Percentiles rank a stretch among this genome's conserved stretches.
These are phyloP conservation scores for Sturnira hondurensis DNA, from an alignment of 2,113 vertebrate species.

Conservation along the genomic window DNA sequence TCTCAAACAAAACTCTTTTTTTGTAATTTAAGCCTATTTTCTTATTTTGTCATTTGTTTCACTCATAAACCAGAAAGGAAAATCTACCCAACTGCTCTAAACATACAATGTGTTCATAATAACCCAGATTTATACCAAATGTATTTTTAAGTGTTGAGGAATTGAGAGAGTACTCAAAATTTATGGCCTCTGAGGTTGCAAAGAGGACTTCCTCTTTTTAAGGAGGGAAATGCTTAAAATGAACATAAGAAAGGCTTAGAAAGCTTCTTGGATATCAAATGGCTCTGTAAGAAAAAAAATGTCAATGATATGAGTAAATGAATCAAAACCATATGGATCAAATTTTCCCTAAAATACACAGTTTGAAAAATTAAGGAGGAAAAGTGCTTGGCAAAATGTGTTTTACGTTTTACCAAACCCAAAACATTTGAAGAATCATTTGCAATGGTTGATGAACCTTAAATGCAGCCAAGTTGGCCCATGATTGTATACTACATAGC, in stretches of 20 bases:
- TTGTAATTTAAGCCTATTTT: constrained; percentile 60
- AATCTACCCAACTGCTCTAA: constrained; percentile 56
- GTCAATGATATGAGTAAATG: constrained; percentile 74
- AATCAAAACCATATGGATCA: constrained; percentile 77
- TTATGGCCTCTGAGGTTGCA: constrained; percentile 66
- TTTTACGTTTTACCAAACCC: constrained; percentile 77
- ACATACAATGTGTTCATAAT: constrained; percentile 65
- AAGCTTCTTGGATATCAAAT: constrained; percentile 75
- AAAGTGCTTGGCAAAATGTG: constrained; percentile 73
- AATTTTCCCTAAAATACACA: constrained; percentile 76
- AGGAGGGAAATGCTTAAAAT: constrained; percentile 56
- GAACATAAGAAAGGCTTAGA: constrained; percentile 55
- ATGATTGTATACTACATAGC: constrained; percentile 24
- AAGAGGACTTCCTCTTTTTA: constrained; percentile 70
- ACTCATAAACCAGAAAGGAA: constrained; percentile 61
- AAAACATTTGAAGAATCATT: constrained; percentile 78
- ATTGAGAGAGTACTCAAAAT: constrained; percentile 55
- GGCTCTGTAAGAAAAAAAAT: constrained; percentile 40
- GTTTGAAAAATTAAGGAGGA: constrained; percentile 75
- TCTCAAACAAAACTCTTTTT: constrained; percentile 45
- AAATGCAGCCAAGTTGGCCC: constrained; percentile 61
- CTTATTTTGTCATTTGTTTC: constrained; percentile 69
- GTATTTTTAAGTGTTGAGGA: constrained; percentile 63
- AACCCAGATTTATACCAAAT: constrained; percentile 72
- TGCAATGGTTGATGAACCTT: constrained; percentile 69